phyloP scores from a whole-genome alignment of 2,113 vertebrate species.

The Pholis gunnellus region DNA sequence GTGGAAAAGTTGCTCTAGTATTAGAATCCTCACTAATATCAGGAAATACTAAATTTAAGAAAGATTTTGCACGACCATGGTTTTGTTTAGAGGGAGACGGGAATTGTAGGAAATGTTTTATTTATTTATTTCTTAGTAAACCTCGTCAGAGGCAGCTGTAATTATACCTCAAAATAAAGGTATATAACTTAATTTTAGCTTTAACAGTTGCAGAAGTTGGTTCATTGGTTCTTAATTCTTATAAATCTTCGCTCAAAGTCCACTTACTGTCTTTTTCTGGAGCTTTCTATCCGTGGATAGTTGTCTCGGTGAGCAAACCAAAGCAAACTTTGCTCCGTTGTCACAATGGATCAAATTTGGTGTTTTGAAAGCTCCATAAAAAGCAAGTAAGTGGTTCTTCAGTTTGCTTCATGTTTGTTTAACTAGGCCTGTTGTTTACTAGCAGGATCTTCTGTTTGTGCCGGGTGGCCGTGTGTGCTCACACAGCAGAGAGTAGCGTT shows the following conservation, averaged over 20 bases:
- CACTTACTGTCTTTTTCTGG: neutral
- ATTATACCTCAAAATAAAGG: neutral
- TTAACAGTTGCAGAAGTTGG: neutral
- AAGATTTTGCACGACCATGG: neutral
- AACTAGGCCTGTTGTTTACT: neutral
- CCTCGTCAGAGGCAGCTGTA: neutral
- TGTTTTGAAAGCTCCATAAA: neutral
- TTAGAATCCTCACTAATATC: neutral
- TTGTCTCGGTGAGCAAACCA: neutral
- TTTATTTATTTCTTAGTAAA: neutral
- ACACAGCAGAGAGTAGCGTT: slow-evolving; percentile 16
- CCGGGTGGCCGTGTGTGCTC: slow-evolving; percentile 25
- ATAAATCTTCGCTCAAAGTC: neutral
- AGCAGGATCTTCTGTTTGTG: slow-evolving; percentile 2
- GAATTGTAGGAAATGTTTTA: neutral
- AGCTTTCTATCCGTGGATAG: neutral
- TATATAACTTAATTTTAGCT: too few species aligned
- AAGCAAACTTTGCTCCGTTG: too few species aligned
- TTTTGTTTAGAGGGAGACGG: neutral
- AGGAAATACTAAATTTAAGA: neutral
- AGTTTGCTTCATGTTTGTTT: neutral
- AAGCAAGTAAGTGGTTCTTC: neutral
- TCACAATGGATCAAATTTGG: too few species aligned
- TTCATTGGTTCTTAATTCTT: neutral
- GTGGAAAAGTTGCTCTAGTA: neutral